Base-by-base conservation (phyloP, 2,797 vertebrate genomes). In the Phrynocephalus forsythii region DNA sequence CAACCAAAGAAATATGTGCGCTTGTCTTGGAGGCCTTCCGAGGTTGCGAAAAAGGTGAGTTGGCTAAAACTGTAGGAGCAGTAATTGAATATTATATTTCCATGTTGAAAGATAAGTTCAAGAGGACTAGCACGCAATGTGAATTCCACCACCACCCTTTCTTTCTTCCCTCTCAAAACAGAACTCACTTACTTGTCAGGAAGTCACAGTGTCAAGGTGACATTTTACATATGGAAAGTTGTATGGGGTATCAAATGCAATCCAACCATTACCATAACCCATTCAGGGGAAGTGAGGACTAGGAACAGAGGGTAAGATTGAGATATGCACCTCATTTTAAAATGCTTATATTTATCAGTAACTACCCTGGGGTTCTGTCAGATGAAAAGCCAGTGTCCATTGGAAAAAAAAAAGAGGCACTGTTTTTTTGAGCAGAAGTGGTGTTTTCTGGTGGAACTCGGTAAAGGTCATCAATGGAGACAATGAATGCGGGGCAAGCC, bases 381-480 rank as follows among this genome's bases (percentile, higher is more conserved):
- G 72, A 38, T 69, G 15, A 44, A 82, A 82, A 73, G 16, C 15
- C 20, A 26, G 24, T 20, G 15, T 50, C 11, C 22, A 63, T 63
- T 44, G 3, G 13, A 6, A 5, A 7, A 33, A 33, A 33, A 33
- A 33, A 80, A 66, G 30, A 9, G 1, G 20, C 56, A 66, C 5
- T 2, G 3, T 48, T 85, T 71, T 71, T 85, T 2, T 0, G 11
- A 7, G 28, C 38, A 68, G 9, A 6, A 77, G 69, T 8, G 0
- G 0, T 38, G 0, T 28, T 0, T 1, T 33, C 38, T 85, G 28
- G 2, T 24, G 0, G 79, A 6, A 0, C 0, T 0, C 2, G 48
- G 44, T 2, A 7, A 82, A 63, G 82, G 33, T 0, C 1, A 60
- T 50, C 63, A 44, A 63, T 76, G 73, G 77, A 56, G 68, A 0